phyloP scores from a whole-genome alignment of 1,140 invertebrate species.

The Drosophila kikkawai region DNA sequence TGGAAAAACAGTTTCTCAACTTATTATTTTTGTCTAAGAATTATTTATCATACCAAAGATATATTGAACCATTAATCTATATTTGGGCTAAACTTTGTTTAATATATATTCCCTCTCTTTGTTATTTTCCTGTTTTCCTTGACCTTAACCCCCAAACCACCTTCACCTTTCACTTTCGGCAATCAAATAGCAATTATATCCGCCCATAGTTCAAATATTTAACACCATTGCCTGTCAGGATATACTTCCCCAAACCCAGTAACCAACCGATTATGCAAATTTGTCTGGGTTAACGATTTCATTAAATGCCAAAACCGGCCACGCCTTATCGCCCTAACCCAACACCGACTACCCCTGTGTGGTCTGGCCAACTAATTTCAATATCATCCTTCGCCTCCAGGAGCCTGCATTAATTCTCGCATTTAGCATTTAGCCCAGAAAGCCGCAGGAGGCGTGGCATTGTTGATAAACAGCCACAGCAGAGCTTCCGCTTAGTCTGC shows the following conservation, averaged over 20 bases:
- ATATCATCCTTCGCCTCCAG: slow-evolving; percentile 64
- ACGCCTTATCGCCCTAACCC: slow-evolving; percentile 48
- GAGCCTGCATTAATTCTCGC: slow-evolving; percentile 70
- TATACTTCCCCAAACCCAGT: neutral
- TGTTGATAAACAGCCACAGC: slow-evolving; percentile 61
- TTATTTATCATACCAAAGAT: neutral
- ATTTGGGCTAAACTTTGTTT: neutral
- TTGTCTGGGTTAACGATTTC: slow-evolving; percentile 66
- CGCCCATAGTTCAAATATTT: slow-evolving; percentile 65
- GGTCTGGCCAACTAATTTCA: slow-evolving; percentile 66
- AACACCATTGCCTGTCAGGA: slow-evolving; percentile 19
- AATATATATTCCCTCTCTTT: neutral
- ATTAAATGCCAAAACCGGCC: slow-evolving; percentile 59
- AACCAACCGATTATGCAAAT: slow-evolving; percentile 70
- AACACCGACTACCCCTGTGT: slow-evolving; percentile 8
- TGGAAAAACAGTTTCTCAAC: neutral
- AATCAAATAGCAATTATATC: slow-evolving; percentile 69
- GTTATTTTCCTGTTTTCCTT: slow-evolving; percentile 4
- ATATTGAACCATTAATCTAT: neutral
- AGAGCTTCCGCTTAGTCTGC: slow-evolving; percentile 49
- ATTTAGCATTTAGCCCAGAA: slow-evolving; percentile 54
- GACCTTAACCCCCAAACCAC: neutral
- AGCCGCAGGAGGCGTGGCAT: slow-evolving; percentile 61
- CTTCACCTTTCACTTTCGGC: slow-evolving; percentile 23
- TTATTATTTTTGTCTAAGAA: too few relatives aligned